Evolutionary conservation across 1,140 invertebrate genomes (phyloP), one percentile per base, ranked within the genome.

Genomic region (Pachyrhynchus sulphureomaculatus): DNA sequence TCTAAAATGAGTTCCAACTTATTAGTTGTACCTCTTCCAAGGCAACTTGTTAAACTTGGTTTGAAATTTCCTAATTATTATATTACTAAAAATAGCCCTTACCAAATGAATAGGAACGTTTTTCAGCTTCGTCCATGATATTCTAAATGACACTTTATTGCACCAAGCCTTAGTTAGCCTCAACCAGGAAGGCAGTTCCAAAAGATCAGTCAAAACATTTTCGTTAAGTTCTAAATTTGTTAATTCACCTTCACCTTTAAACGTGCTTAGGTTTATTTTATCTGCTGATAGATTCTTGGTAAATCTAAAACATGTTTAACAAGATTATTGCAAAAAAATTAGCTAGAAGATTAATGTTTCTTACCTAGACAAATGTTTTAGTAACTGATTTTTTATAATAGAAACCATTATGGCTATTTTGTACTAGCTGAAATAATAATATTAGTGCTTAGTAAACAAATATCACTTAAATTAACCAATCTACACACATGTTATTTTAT

Each of bases 51-150:
- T n/a, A n/a, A n/a, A n/a, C n/a, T n/a, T n/a, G n/a, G n/a, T n/a
- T n/a, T n/a, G n/a, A n/a, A n/a, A n/a, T n/a, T n/a, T n/a, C n/a
- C n/a, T n/a, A n/a, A n/a, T n/a, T n/a, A n/a, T n/a, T n/a, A n/a
- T n/a, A n/a, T 52, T 20, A 17, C 34, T 55, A 26, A 54, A 51
- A 51, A 57, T 44, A 33, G 55, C 18, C 74, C 76, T 86, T 82
- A 95, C 95, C 85, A 97, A 82, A 74, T 88, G 83, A 79, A 99
- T 98, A 66, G 97, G 97, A 73, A 96, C 91, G 76, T 88, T 96
- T 80, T 97, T 98, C 37, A 99, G 78, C 76, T 97, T 97, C 54
- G 96, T 98, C 95, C 96, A 99, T 77, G 94, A 94, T 77, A 99
- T 95, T 75, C 95, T 83, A 77, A 96, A 92, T 37, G 86, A 84